Evolutionary conservation across 2,797 vertebrate species (phyloP).

Genomic region (Trachops cirrhosus): DNA sequence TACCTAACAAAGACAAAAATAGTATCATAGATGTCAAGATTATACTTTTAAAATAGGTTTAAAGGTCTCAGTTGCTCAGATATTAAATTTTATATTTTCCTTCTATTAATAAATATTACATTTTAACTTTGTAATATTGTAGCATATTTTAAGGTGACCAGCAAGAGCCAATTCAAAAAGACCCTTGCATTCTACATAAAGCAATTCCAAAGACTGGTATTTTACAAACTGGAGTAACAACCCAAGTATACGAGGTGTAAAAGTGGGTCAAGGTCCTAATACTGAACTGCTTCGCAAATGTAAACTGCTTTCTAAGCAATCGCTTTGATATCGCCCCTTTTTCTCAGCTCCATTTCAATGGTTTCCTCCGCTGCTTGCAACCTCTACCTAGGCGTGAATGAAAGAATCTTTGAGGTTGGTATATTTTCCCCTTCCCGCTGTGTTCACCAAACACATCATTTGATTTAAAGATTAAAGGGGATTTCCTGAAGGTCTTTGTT

Average conservation of each 20-base stretch:
- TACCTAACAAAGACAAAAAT: conserved; percentile 31
- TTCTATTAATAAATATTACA: conserved; percentile 66
- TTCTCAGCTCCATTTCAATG: conserved; percentile 35
- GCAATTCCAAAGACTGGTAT: not conserved
- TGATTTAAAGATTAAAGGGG: conserved; percentile 68
- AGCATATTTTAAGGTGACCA: not conserved
- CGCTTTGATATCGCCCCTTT: not conserved
- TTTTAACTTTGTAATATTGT: conserved; percentile 56
- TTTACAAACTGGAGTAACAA: conserved; percentile 18
- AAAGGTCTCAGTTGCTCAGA: conserved; percentile 59
- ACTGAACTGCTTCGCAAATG: not conserved
- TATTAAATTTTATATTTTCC: conserved; percentile 75
- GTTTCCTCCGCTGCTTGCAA: not conserved
- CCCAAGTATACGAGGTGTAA: not conserved
- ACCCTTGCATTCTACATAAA: conserved; percentile 37
- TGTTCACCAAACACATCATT: not conserved
- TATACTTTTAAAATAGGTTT: conserved; percentile 24
- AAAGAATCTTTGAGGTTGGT: conserved; percentile 15
- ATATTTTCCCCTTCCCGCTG: not conserved
- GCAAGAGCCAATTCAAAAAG: conserved; percentile 69
- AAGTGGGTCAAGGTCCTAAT: conserved; percentile 18
- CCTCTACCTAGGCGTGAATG: not conserved
- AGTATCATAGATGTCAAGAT: conserved; percentile 22
- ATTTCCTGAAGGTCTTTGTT: conserved; percentile 54
- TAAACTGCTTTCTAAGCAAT: conserved; percentile 27